phyloP scores from a whole-genome alignment of 2,888 invertebrate genomes.

The Phragmatobia fuliginosa region DNA sequence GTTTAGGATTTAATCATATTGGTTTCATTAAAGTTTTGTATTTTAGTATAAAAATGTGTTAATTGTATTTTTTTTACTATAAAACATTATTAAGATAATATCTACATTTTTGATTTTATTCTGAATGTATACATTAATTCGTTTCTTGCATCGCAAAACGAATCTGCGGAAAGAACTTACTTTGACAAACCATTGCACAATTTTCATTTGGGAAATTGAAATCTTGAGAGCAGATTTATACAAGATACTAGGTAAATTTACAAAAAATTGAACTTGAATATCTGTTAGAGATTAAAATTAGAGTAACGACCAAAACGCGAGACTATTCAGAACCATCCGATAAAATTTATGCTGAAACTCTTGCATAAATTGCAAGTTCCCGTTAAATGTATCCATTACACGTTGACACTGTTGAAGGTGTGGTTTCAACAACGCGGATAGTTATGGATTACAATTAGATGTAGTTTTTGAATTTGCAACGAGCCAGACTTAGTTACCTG shows the following conservation, averaged over 20 bases:
- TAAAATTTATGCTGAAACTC: constrained; percentile 73
- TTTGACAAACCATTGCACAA: neutral
- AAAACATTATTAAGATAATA: no score
- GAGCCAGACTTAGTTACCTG: no score
- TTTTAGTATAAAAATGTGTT: no score
- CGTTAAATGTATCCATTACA: constrained; percentile 82
- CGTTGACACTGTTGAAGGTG: constrained; percentile 70
- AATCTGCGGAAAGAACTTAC: no score
- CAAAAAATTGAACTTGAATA: constrained; percentile 40
- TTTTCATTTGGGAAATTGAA: neutral
- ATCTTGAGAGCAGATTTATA: no score
- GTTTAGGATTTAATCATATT: no score
- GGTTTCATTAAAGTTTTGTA: no score
- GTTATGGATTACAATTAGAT: neutral
- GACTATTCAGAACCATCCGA: constrained; percentile 59
- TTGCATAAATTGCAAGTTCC: constrained; percentile 78
- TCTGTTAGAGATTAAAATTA: constrained; percentile 61
- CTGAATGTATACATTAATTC: no score
- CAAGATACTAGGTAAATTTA: constrained; percentile 12
- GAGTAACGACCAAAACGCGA: constrained; percentile 45
- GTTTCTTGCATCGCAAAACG: no score
- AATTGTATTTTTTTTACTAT: no score
- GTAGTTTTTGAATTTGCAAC: neutral
- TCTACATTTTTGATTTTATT: no score
- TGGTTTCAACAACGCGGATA: constrained; percentile 37